A percentile compares a stretch with the other conserved stretches of the same genome.
Evolutionary conservation across 2,888 invertebrate genomes (phyloP).

Genomic region (Cerastoderma edule): DNA sequence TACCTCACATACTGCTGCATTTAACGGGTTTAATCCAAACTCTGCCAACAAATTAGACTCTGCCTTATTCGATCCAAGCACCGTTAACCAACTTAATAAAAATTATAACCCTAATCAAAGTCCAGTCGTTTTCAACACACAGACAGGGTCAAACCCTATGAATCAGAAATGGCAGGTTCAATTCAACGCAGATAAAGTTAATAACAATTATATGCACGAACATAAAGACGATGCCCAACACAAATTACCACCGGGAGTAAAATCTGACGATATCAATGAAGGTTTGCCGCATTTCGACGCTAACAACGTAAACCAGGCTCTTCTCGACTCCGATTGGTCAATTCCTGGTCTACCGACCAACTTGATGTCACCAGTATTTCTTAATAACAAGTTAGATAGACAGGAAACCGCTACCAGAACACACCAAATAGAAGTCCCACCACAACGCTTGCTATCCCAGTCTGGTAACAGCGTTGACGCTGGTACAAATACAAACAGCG

Average conservation of each 20-base stretch:
- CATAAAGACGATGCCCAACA: background rate
- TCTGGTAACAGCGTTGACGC: background rate
- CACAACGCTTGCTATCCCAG: no score
- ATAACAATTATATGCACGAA: slow-evolving; percentile 27
- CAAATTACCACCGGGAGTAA: slow-evolving; percentile 10
- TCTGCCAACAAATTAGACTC: no score
- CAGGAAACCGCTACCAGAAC: background rate
- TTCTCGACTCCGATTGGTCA: slow-evolving; percentile 20
- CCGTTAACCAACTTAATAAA: slow-evolving; percentile 24
- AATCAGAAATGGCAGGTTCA: background rate
- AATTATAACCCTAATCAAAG: slow-evolving; percentile 31
- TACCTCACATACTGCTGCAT: background rate
- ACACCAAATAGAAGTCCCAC: background rate
- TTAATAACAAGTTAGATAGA: background rate
- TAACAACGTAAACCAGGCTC: slow-evolving; percentile 31
- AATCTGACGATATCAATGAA: background rate
- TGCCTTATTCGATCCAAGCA: slow-evolving; percentile 37
- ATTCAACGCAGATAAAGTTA: slow-evolving; percentile 39
- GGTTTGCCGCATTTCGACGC: slow-evolving; percentile 19
- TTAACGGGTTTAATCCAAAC: background rate
- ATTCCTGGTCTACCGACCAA: slow-evolving; percentile 7
- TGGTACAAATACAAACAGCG: background rate
- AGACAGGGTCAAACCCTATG: slow-evolving; percentile 43
- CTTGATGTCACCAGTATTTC: slow-evolving; percentile 12
- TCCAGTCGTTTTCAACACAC: slow-evolving; percentile 34